A percentile compares a stretch with the other conserved stretches of the same genome.
Evolutionary conservation across 1,140 invertebrate species (phyloP).

Genomic region (Drosophila takahashii): DNA sequence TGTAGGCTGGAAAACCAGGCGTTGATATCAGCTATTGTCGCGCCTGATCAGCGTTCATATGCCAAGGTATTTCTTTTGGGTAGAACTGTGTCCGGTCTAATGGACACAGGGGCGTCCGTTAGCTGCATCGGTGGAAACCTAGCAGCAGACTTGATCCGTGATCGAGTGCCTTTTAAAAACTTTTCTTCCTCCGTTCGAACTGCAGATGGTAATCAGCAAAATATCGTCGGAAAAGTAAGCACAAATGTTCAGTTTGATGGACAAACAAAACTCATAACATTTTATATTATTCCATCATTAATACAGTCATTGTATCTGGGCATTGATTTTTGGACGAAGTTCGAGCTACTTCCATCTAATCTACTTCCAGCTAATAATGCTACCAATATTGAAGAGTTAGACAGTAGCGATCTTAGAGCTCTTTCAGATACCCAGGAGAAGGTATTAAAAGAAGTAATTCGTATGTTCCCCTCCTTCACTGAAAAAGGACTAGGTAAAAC

Average conservation of each 20-base stretch:
- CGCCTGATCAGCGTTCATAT: not conserved
- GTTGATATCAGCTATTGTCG: constrained; percentile 1
- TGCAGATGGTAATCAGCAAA: not conserved
- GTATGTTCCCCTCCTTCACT: constrained; percentile 6
- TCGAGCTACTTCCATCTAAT: not conserved
- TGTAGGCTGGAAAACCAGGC: constrained; percentile 1
- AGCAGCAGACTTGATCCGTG: too few species aligned
- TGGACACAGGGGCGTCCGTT: constrained; percentile 3
- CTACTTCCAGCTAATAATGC: not conserved
- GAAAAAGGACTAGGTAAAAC: constrained; percentile 13
- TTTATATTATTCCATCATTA: too few species aligned
- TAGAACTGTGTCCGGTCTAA: constrained; percentile 2
- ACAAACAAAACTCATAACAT: too few species aligned
- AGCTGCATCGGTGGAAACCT: too few species aligned
- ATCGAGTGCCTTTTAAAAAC: too few species aligned
- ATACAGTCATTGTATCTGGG: too few species aligned
- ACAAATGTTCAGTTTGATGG: not conserved
- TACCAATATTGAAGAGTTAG: too few species aligned
- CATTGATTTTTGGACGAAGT: too few species aligned
- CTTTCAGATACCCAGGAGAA: too few species aligned
- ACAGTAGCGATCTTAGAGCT: too few species aligned
- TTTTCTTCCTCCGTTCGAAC: too few species aligned
- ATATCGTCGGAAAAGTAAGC: not conserved
- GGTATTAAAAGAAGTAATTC: too few species aligned
- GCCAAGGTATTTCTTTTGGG: constrained; percentile 3